phyloP scores from a whole-genome alignment of 2,797 vertebrate species.

The Furcifer pardalis region DNA sequence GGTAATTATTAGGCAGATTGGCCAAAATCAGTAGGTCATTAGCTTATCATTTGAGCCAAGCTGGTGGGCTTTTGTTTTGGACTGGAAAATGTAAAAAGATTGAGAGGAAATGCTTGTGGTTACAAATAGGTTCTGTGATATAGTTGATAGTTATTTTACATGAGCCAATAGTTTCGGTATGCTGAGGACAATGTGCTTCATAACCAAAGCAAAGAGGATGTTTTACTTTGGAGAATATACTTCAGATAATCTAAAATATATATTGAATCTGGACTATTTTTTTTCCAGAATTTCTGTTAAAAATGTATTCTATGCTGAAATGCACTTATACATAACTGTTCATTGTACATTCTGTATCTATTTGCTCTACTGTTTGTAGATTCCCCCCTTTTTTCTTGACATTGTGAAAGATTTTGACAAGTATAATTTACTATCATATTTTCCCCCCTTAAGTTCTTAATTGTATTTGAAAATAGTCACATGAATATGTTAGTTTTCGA shows the following conservation, averaged over 20 bases:
- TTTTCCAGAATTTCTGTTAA: conserved; percentile 67
- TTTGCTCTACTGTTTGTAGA: conserved; percentile 72
- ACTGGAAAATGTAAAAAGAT: conserved; percentile 47
- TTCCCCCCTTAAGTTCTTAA: conserved; percentile 56
- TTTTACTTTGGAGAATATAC: conserved; percentile 57
- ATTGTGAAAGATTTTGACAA: conserved; percentile 66
- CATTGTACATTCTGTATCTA: conserved; percentile 78
- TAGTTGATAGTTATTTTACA: conserved; percentile 49
- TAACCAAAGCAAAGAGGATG: conserved; percentile 76
- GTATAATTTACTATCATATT: conserved; percentile 55
- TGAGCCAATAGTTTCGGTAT: conserved; percentile 56
- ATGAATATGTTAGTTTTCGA: conserved; percentile 62
- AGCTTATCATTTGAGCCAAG: conserved; percentile 43
- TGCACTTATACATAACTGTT: conserved; percentile 74
- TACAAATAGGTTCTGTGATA: conserved; percentile 56
- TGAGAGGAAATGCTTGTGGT: conserved; percentile 38
- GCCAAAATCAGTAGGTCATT: conserved; percentile 44
- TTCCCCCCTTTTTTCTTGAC: conserved; percentile 64
- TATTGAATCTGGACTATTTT: conserved; percentile 45
- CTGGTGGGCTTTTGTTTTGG: conserved; percentile 48
- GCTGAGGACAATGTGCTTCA: conserved; percentile 56
- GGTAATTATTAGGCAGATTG: conserved; percentile 3
- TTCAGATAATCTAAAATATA: conserved; percentile 58
- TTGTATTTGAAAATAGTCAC: conserved; percentile 73
- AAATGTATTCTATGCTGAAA: conserved; percentile 69